phyloP scores from a whole-genome alignment of 2,888 invertebrate genomes.

The Drosophila macrospina region DNA sequence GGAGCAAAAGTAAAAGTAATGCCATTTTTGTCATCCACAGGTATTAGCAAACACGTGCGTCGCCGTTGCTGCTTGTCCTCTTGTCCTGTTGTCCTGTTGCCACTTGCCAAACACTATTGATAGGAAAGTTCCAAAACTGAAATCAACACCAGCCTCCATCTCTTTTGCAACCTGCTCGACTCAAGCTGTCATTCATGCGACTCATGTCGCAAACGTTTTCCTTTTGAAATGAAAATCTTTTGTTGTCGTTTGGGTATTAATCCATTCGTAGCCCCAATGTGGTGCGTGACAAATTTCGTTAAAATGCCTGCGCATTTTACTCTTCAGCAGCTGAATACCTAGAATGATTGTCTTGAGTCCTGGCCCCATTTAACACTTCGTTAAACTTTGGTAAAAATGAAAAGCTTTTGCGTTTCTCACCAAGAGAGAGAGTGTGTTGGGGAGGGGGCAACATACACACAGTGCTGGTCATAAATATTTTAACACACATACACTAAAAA shows the following conservation, averaged over 20 bases:
- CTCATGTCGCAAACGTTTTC: slow-evolving; percentile 80
- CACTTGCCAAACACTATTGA: slow-evolving; percentile 49
- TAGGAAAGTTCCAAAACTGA: slow-evolving; percentile 2
- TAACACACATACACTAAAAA: slow-evolving; percentile 51
- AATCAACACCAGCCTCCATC: background rate
- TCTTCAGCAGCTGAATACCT: background rate
- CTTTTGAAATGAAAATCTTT: slow-evolving; percentile 79
- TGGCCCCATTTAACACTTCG: slow-evolving; percentile 75
- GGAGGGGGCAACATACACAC: slow-evolving; percentile 42
- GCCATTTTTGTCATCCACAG: slow-evolving; percentile 65
- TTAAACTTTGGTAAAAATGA: slow-evolving; percentile 65
- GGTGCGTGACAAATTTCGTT: slow-evolving; percentile 81
- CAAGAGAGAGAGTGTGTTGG: no score
- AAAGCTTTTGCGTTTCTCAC: slow-evolving; percentile 46
- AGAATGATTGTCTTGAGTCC: slow-evolving; percentile 32
- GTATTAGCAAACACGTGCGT: slow-evolving; percentile 73
- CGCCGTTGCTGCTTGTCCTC: slow-evolving; percentile 1
- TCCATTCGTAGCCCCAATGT: slow-evolving; percentile 70
- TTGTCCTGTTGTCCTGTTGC: background rate
- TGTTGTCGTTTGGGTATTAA: slow-evolving; percentile 72
- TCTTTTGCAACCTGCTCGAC: background rate
- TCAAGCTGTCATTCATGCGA: slow-evolving; percentile 79
- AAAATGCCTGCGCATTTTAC: slow-evolving; percentile 55
- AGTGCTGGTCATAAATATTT: slow-evolving; percentile 69
- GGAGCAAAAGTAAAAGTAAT: slow-evolving; percentile 75